Evolutionary conservation across 2,888 invertebrate species (phyloP).

Genomic region (Troides oblongomaculatus): DNA sequence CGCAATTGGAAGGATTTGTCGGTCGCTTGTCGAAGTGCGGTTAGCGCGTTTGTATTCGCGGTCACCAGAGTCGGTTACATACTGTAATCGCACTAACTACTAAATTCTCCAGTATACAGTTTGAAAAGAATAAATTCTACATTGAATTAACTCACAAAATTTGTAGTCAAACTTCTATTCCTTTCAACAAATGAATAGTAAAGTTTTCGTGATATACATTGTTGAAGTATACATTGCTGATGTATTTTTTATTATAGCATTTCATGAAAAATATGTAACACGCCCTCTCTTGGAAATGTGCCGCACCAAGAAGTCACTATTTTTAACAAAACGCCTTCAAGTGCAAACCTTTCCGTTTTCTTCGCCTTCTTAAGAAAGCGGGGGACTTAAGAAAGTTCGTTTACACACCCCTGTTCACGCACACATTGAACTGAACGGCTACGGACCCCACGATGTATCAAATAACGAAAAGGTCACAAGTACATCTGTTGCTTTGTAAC

Average conservation of each 20-base stretch:
- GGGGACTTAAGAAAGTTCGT: constrained; percentile 71
- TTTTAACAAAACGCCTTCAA: constrained; percentile 73
- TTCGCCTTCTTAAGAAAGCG: constrained; percentile 76
- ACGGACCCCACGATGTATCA: constrained; percentile 13
- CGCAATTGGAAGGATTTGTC: constrained; percentile 63
- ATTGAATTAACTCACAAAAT: too few relatives aligned
- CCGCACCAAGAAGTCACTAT: constrained; percentile 57
- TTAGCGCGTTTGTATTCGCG: constrained; percentile 41
- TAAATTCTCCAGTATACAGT: background rate
- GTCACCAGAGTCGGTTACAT: constrained; percentile 35
- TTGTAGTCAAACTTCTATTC: background rate
- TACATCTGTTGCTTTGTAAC: constrained; percentile 25
- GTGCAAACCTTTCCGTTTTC: constrained; percentile 75
- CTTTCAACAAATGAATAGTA: background rate
- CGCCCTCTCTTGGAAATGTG: constrained; percentile 63
- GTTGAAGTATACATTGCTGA: background rate
- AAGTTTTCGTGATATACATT: background rate
- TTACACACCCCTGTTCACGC: constrained; percentile 50
- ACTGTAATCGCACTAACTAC: background rate
- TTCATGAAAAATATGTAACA: constrained; percentile 32
- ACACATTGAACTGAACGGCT: constrained; percentile 43
- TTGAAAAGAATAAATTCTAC: background rate
- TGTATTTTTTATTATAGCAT: background rate
- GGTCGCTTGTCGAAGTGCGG: constrained; percentile 51
- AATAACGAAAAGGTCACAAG: constrained; percentile 44